phyloP scores from a whole-genome alignment of 2,888 invertebrate species.

The Lysandra coridon region DNA sequence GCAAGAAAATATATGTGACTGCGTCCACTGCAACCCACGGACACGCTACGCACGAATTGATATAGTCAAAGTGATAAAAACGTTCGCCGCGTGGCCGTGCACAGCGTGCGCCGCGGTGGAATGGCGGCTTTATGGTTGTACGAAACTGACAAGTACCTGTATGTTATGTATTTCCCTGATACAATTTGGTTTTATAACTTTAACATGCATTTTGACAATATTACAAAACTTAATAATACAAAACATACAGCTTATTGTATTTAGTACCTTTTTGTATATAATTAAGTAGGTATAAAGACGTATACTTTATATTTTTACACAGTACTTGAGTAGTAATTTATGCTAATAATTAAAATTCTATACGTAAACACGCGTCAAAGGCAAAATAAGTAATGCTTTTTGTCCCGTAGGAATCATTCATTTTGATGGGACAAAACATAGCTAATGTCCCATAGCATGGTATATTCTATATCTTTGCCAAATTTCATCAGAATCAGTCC shows the following conservation, averaged over 20 bases:
- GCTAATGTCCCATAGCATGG: background rate
- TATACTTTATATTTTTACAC: constrained; percentile 10
- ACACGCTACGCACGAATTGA: too few species aligned
- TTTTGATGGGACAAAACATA: background rate
- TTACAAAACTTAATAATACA: background rate
- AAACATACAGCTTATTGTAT: background rate
- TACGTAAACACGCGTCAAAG: background rate
- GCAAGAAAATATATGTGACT: too few species aligned
- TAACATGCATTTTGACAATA: background rate
- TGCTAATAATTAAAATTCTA: background rate
- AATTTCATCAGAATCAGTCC: background rate
- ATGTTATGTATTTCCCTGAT: background rate
- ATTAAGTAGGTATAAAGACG: background rate
- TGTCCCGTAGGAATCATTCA: background rate
- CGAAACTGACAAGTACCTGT: background rate
- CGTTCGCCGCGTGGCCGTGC: too few species aligned
- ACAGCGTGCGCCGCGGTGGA: too few species aligned
- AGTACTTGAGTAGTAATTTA: background rate
- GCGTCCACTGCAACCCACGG: too few species aligned
- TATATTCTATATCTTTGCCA: background rate
- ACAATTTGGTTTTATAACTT: background rate
- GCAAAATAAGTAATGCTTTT: background rate
- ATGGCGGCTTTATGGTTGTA: background rate
- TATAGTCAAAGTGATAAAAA: too few species aligned
- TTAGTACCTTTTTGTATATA: background rate